Evolutionary conservation across 2,797 vertebrate species (phyloP).

Genomic region (Xiphorhynchus erythropygius): DNA sequence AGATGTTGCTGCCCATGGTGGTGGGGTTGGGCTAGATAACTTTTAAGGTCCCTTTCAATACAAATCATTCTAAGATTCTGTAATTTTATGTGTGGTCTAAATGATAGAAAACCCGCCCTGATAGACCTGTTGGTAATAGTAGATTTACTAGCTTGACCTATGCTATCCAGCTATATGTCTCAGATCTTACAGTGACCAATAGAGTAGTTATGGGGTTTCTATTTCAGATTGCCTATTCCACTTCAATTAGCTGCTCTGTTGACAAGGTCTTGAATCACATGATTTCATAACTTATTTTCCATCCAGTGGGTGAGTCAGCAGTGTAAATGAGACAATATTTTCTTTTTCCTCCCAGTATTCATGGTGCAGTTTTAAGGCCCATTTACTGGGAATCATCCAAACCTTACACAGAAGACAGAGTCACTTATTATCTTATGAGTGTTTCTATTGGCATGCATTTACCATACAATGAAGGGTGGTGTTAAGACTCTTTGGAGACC

Average conservation of each 20-base stretch:
- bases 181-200: background rate
- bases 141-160: background rate
- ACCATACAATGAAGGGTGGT: background rate
- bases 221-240: background rate
- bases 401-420: background rate
- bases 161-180: background rate
- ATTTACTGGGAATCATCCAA: background rate
- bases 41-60: background rate
- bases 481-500: background rate
- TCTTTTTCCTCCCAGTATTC: background rate
- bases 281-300: slow-evolving; percentile 19
- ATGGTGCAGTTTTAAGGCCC: background rate
- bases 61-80: background rate
- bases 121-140: background rate
- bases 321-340: slow-evolving; percentile 14
- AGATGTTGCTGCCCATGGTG: background rate
- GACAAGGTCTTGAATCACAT: background rate
- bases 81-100: background rate
- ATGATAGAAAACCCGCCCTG: background rate
- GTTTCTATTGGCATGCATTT: background rate
- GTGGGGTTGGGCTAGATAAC: background rate
- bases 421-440: background rate
- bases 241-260: background rate
- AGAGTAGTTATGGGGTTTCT: background rate
- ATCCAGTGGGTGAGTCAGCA: background rate